These are phyloP conservation scores for Dione juno DNA, from an alignment of 2,888 invertebrate genomes.

Conservation along the genomic window DNA sequence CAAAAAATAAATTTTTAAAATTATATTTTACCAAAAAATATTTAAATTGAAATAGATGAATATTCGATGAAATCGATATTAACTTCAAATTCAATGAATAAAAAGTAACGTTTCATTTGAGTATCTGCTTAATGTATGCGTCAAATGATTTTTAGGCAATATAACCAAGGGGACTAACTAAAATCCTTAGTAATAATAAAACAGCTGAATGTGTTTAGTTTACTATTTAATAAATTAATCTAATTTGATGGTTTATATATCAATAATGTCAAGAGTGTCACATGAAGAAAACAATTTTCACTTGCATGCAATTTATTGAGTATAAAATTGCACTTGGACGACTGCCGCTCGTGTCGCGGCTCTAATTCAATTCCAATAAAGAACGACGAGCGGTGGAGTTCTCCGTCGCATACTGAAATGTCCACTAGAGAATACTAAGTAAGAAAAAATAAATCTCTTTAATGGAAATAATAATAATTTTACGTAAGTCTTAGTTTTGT, in stretches of 20 bases:
- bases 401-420: constrained; percentile 56
- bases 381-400: constrained; percentile 49
- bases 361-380: constrained; percentile 45
- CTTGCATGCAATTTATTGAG: constrained; percentile 16
- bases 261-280: not conserved
- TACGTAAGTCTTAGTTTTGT: too few relatives aligned
- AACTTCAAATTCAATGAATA: too few relatives aligned
- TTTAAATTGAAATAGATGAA: too few relatives aligned
- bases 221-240: not conserved
- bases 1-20: too few relatives aligned
- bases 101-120: too few relatives aligned
- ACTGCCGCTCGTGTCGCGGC: constrained; percentile 33
- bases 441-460: constrained; percentile 50
- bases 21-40: too few relatives aligned
- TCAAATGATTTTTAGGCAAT: too few relatives aligned
- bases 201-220: not conserved
- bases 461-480: not conserved
- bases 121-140: too few relatives aligned
- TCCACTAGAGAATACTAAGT: constrained; percentile 75
- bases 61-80: too few relatives aligned
- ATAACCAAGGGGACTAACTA: too few relatives aligned
- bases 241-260: not conserved
- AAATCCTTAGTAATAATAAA: not conserved
- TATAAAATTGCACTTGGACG: constrained; percentile 30
- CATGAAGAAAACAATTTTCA: constrained; percentile 10